phyloP scores from a whole-genome alignment of 2,888 invertebrate species.

The Dexiosoma caninum region DNA sequence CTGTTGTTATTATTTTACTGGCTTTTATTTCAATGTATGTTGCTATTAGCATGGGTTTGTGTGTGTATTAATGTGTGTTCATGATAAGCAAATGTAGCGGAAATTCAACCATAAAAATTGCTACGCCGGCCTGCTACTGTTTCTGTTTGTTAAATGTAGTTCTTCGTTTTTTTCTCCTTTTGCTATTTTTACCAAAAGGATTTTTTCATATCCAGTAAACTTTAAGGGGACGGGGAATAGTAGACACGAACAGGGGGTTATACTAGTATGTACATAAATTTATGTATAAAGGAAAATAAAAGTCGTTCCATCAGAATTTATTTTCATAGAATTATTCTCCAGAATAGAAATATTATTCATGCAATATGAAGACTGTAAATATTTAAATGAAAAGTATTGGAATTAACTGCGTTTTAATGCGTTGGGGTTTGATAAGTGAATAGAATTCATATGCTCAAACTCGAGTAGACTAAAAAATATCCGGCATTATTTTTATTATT shows the following conservation, averaged over 20 bases:
- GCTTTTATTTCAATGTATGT: neutral
- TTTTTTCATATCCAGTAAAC: neutral
- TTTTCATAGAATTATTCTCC: neutral
- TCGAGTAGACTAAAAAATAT: no score
- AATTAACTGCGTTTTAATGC: conserved; percentile 27
- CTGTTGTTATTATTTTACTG: neutral
- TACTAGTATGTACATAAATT: neutral
- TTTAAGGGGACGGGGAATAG: neutral
- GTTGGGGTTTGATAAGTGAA: no score
- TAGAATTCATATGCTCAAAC: no score
- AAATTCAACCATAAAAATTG: conserved; percentile 58
- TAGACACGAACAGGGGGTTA: neutral
- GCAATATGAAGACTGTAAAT: neutral
- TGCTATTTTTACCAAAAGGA: neutral
- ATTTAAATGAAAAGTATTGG: conserved; percentile 3
- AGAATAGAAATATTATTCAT: neutral
- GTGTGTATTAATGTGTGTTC: neutral
- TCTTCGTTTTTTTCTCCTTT: conserved; percentile 5
- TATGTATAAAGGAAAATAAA: conserved; percentile 29
- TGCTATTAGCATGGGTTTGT: neutral
- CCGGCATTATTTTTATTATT: no score
- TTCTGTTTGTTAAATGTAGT: conserved; percentile 3
- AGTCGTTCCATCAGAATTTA: conserved; percentile 3
- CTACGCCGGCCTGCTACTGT: conserved; percentile 10
- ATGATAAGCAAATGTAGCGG: conserved; percentile 72